Evolutionary conservation across 2,888 invertebrate genomes (phyloP).

Genomic region (Folsomia manolachei): DNA sequence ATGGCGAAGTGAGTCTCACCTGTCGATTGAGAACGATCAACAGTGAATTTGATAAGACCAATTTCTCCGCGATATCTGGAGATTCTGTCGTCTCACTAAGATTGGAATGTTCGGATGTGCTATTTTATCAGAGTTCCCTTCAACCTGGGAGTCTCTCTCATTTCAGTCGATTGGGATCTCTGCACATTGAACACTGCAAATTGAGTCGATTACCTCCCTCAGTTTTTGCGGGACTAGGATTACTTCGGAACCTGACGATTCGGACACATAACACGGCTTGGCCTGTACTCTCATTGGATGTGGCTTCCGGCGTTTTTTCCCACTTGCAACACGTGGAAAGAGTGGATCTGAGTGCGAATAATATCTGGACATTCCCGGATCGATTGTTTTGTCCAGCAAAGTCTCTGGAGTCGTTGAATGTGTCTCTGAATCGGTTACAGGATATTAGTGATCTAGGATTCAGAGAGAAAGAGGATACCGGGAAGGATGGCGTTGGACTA

Average conservation of each 20-base stretch:
- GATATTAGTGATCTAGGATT: slow-evolving; percentile 84
- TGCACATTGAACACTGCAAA: slow-evolving; percentile 82
- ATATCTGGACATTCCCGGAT: slow-evolving; percentile 84
- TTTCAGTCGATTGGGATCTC: slow-evolving; percentile 72
- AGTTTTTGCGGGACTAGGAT: slow-evolving; percentile 73
- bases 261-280: slow-evolving; percentile 79
- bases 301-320: slow-evolving; percentile 70
- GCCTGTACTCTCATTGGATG: slow-evolving; percentile 79
- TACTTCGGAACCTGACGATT: slow-evolving; percentile 79
- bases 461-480: slow-evolving; percentile 61
- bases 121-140: slow-evolving; percentile 74
- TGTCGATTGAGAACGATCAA: slow-evolving; percentile 80
- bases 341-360: slow-evolving; percentile 80
- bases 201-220: slow-evolving; percentile 76
- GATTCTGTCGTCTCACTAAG: slow-evolving; percentile 76
- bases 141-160: slow-evolving; percentile 69
- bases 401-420: slow-evolving; percentile 75
- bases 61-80: slow-evolving; percentile 61
- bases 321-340: slow-evolving; percentile 72
- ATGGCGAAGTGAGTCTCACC: slow-evolving; percentile 70
- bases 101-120: slow-evolving; percentile 75
- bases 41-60: slow-evolving; percentile 82
- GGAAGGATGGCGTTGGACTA: not conserved
- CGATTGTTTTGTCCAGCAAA: slow-evolving; percentile 78
- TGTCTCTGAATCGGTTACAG: slow-evolving; percentile 82